Conservation (phyloP, 2,797 vertebrate species). For the Cyprinella venusta region DNA sequence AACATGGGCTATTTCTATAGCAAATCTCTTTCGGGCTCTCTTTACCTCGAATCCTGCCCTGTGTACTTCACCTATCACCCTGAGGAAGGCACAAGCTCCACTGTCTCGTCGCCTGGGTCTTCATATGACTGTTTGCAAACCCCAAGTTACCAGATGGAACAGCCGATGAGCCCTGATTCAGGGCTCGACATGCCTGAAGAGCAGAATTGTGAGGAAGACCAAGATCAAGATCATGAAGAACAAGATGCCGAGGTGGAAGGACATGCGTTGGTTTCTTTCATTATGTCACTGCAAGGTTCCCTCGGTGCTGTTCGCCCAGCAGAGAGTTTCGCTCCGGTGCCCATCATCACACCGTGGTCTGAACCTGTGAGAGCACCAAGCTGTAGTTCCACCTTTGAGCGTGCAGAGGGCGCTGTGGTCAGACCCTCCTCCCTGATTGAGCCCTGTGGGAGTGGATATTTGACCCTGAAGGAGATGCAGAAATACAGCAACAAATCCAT, state of each 20-base stretch:
- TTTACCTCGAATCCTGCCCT: conserved; percentile 42
- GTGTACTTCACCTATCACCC: conserved; percentile 69
- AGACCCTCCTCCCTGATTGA: conserved; percentile 75
- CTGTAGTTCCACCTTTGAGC: conserved; percentile 54
- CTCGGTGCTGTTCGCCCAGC: neutral
- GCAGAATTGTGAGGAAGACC: conserved; percentile 37
- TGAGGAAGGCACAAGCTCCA: conserved; percentile 43
- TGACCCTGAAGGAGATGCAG: conserved; percentile 78
- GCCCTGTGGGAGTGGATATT: conserved; percentile 68
- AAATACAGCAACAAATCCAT: conserved; percentile 79
- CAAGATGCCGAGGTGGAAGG: conserved; percentile 17
- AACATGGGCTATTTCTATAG: conserved; percentile 77
- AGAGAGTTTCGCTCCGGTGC: conserved; percentile 29
- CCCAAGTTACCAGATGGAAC: conserved; percentile 28
- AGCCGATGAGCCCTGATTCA: conserved; percentile 72
- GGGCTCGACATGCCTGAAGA: conserved; percentile 65
- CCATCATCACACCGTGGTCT: conserved; percentile 44
- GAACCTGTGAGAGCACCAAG: conserved; percentile 35
- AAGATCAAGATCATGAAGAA: neutral
- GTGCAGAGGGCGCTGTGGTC: conserved; percentile 50
- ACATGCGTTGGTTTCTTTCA: conserved; percentile 46
- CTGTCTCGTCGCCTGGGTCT: neutral
- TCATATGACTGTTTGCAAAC: conserved; percentile 63
- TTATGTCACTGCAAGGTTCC: conserved; percentile 48
- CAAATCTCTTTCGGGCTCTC: conserved; percentile 48